Conservation (phyloP, 1,140 invertebrate species). For the Drosophila miranda region DNA sequence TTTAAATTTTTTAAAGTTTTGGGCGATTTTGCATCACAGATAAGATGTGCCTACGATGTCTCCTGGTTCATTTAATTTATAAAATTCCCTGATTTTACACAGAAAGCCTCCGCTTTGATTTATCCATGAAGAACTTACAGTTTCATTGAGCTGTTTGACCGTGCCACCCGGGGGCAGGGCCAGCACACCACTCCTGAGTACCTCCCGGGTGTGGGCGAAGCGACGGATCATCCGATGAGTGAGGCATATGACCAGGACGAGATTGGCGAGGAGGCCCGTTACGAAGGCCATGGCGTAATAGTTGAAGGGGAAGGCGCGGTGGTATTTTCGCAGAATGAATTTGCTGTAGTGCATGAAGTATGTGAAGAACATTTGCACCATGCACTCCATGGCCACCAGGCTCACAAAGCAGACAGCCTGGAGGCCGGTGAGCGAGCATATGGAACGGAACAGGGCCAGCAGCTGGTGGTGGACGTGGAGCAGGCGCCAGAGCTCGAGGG, state of each 20-base stretch:
- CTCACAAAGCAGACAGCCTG: conserved; percentile 50
- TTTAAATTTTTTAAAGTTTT: no score
- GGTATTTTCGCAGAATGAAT: conserved; percentile 30
- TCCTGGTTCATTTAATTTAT: no score
- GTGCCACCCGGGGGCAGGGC: conserved; percentile 20
- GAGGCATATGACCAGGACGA: conserved; percentile 37
- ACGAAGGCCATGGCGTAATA: conserved; percentile 3
- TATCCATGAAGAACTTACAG: conserved; percentile 32
- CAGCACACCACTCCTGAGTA: background rate
- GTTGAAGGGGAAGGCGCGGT: conserved; percentile 3
- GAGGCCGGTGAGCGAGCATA: conserved; percentile 26
- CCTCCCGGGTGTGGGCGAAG: conserved; percentile 16
- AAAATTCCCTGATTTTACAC: no score
- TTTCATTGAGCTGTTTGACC: conserved; percentile 28
- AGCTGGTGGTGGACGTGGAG: conserved; percentile 35
- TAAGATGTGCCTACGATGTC: no score
- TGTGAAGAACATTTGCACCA: conserved; percentile 46
- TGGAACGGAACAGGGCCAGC: conserved; percentile 25
- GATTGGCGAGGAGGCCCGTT: conserved; percentile 30
- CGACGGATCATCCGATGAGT: conserved; percentile 21
- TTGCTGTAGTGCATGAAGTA: conserved; percentile 56
- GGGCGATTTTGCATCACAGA: no score
- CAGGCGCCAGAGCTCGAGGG: conserved; percentile 49
- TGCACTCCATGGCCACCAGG: conserved; percentile 39
- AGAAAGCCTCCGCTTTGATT: background rate